Percentiles rank a stretch among this genome's conserved stretches.
phyloP scores from a whole-genome alignment of 1,140 invertebrate species.

The Acromyrmex charruanus region DNA sequence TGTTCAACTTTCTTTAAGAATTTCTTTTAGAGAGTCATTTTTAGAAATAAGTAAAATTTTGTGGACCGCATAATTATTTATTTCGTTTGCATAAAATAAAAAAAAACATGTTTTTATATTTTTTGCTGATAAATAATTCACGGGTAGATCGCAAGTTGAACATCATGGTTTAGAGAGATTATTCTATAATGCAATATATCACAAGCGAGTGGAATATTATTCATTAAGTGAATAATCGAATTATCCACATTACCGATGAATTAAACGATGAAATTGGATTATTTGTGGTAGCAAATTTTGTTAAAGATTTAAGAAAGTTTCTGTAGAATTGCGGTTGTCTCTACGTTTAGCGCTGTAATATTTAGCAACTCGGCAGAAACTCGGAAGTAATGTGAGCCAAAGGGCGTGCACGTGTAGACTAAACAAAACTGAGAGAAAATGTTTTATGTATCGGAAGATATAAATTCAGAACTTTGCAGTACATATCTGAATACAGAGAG shows the following conservation, averaged over 20 bases:
- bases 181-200: background rate
- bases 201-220: background rate
- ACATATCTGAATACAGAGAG: background rate
- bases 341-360: background rate
- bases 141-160: no score
- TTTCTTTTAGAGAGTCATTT: no score
- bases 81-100: no score
- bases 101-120: no score
- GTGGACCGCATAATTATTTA: no score
- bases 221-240: background rate
- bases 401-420: background rate
- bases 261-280: constrained; percentile 3
- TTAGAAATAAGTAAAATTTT: no score
- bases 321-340: background rate
- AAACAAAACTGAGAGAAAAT: constrained; percentile 4
- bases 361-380: constrained; percentile 26
- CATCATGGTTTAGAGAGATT: no score
- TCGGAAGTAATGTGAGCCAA: background rate
- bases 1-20: no score
- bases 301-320: constrained; percentile 19
- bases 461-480: background rate
- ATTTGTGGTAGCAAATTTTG: background rate
- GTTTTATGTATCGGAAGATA: constrained; percentile 30
- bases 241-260: background rate
- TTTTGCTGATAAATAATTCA: no score